phyloP scores from a whole-genome alignment of 2,888 invertebrate species.

The Drosophila testacea region DNA sequence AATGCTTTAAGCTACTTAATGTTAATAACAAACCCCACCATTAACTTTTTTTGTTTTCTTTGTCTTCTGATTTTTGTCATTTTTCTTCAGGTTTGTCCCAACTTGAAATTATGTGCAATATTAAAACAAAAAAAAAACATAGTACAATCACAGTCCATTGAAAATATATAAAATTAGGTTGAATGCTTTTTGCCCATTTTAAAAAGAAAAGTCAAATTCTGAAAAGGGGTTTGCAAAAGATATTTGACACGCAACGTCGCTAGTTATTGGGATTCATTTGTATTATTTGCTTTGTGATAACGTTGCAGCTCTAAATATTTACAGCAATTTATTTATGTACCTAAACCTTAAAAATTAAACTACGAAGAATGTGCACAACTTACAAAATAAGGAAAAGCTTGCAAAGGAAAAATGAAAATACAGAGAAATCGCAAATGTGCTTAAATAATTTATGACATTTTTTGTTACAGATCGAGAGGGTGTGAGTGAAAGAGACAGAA shows the following conservation, averaged over 20 bases:
- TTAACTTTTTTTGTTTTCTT: constrained; percentile 40
- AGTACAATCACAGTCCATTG: constrained; percentile 80
- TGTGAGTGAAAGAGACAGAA: constrained; percentile 1
- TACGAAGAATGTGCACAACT: constrained; percentile 63
- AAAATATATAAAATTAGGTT: constrained; percentile 73
- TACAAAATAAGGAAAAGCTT: constrained; percentile 51
- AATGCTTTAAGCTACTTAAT: constrained; percentile 72
- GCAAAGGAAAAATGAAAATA: constrained; percentile 18
- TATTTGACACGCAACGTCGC: constrained; percentile 31
- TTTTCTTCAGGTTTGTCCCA: constrained; percentile 26
- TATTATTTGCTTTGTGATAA: constrained; percentile 45
- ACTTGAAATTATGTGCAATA: constrained; percentile 62
- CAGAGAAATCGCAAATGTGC: constrained; percentile 51
- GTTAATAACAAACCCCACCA: constrained; percentile 72
- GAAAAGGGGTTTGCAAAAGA: constrained; percentile 54
- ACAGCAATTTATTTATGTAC: constrained; percentile 73
- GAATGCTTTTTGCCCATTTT: constrained; percentile 57
- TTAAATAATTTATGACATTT: constrained; percentile 80
- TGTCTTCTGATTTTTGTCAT: constrained; percentile 33
- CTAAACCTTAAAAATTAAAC: constrained; percentile 78
- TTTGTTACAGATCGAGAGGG: constrained; percentile 4
- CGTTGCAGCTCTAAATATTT: constrained; percentile 62
- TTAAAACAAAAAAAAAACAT: constrained; percentile 52
- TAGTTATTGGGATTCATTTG: constrained; percentile 34
- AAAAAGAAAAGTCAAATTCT: constrained; percentile 35